Percentiles rank a stretch among this genome's conserved stretches.
These are phyloP conservation scores for Globia sparganii DNA, from an alignment of 2,888 invertebrate species.

Conservation along the genomic window DNA sequence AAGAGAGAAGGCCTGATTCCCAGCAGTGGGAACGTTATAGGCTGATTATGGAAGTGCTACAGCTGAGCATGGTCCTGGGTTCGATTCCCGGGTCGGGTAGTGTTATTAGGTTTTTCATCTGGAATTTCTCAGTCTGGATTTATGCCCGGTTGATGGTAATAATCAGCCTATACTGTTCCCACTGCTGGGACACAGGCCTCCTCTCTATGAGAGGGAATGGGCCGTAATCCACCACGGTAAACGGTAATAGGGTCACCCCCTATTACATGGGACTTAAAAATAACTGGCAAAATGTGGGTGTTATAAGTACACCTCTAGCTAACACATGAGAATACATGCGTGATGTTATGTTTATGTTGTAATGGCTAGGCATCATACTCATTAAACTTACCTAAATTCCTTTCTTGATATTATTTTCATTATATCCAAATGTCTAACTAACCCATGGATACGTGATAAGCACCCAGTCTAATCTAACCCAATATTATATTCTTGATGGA, in stretches of 20 bases:
- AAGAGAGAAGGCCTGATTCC: neutral
- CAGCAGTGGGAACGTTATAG: neutral
- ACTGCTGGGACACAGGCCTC: too few relatives aligned
- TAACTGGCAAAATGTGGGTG: neutral
- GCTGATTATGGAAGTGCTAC: neutral
- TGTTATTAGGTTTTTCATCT: neutral
- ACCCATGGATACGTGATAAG: neutral
- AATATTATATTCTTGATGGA: neutral
- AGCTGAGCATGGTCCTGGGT: neutral
- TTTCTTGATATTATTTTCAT: neutral
- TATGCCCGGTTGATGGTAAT: neutral
- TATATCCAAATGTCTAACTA: too few relatives aligned
- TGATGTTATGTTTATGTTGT: neutral
- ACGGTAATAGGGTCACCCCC: neutral
- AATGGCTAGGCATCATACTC: neutral
- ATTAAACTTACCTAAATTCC: neutral
- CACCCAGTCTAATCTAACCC: too few relatives aligned
- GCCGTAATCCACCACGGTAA: too few relatives aligned
- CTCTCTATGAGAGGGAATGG: too few relatives aligned
- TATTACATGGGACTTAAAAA: neutral
- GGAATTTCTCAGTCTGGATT: neutral
- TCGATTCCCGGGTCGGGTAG: neutral
- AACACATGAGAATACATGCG: neutral
- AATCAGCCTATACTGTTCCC: too few relatives aligned
- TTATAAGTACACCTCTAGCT: neutral